Conservation (phyloP, 1,140 invertebrate genomes). For the Eciton burchellii region DNA sequence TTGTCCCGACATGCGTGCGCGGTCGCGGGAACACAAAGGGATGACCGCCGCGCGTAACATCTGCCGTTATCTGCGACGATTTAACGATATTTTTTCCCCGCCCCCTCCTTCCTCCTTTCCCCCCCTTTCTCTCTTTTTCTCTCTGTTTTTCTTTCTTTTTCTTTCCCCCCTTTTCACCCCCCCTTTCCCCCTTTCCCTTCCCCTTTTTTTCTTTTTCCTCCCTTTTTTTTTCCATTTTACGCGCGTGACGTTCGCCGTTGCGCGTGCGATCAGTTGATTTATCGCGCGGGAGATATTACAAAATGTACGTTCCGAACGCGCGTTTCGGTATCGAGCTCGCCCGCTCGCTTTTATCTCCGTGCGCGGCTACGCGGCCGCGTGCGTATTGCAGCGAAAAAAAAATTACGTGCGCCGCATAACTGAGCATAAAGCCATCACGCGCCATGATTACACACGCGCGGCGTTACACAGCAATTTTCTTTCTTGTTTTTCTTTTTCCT, state of each 20-base stretch:
- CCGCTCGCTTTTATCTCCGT: conserved; percentile 18
- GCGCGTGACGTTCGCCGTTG: conserved; percentile 49
- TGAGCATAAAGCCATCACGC: conserved; percentile 28
- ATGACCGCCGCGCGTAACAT: conserved; percentile 10
- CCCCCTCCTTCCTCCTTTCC: too few relatives aligned
- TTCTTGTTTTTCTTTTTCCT: not conserved
- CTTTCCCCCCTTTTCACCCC: conserved; percentile 12
- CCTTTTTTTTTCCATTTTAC: conserved; percentile 44
- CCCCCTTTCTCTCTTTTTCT: conserved; percentile 31
- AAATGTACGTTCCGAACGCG: conserved; percentile 40
- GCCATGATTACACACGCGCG: not conserved
- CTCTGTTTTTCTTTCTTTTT: conserved; percentile 31
- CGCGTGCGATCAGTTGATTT: conserved; percentile 52
- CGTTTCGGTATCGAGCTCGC: conserved; percentile 16
- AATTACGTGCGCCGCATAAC: conserved; percentile 8
- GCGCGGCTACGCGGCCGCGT: not conserved
- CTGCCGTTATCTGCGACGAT: conserved; percentile 39
- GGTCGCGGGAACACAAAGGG: conserved; percentile 41
- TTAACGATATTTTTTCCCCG: not conserved
- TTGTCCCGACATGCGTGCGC: not conserved
- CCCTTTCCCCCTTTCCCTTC: too few relatives aligned
- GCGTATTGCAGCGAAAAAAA: conserved; percentile 39
- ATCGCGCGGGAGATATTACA: conserved; percentile 43
- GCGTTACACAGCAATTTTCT: not conserved
- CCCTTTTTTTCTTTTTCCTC: conserved; percentile 26